phyloP scores from a whole-genome alignment of 2,888 invertebrate genomes.

The Plusia festucae region DNA sequence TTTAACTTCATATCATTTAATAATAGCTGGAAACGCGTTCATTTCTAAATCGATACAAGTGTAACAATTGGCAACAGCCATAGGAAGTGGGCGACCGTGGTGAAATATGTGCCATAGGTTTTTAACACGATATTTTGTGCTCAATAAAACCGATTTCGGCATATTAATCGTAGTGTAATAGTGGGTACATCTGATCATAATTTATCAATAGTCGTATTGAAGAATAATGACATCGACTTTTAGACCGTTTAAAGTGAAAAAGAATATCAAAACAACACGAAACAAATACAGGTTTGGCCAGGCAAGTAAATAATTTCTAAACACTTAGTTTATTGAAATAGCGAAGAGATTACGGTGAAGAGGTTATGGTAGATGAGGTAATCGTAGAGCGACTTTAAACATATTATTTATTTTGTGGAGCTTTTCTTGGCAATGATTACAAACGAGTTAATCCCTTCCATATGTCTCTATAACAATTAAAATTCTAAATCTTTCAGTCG shows the following conservation, averaged over 20 bases:
- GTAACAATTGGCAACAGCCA: conserved; percentile 79
- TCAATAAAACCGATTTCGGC: conserved; percentile 39
- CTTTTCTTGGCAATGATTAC: conserved; percentile 38
- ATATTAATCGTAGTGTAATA: conserved; percentile 40
- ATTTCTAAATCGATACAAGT: conserved; percentile 68
- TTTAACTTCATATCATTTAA: conserved; percentile 55
- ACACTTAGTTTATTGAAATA: not conserved
- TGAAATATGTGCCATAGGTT: conserved; percentile 63
- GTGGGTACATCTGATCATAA: conserved; percentile 30
- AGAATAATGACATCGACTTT: not conserved
- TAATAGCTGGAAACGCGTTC: conserved; percentile 70
- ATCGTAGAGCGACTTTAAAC: conserved; percentile 3
- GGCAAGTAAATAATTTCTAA: not conserved
- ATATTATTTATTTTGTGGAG: conserved; percentile 17
- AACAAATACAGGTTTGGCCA: not conserved
- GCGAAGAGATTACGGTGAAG: not conserved
- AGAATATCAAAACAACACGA: too few species aligned
- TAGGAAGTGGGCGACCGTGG: conserved; percentile 76
- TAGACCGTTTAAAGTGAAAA: too few species aligned
- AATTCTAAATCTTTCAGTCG: conserved; percentile 17
- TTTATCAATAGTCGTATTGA: conserved; percentile 19
- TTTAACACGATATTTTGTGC: conserved; percentile 45
- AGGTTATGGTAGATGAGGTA: too few species aligned
- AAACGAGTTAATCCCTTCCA: conserved; percentile 19
- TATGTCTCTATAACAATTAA: conserved; percentile 29